Evolutionary conservation across 2,888 invertebrate genomes (phyloP).

Genomic region (Tenthredo distinguenda): DNA sequence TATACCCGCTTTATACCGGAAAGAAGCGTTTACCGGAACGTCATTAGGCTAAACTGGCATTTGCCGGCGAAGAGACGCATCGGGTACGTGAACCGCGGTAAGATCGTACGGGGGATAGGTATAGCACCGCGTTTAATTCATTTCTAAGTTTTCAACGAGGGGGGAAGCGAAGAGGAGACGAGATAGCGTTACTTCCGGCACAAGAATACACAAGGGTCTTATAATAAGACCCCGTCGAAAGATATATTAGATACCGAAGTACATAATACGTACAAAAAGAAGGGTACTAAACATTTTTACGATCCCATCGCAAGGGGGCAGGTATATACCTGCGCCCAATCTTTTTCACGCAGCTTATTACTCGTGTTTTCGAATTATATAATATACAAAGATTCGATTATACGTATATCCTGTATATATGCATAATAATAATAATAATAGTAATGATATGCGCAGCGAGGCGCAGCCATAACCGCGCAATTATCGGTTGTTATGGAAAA

Average conservation of each 20-base stretch:
- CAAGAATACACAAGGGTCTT: background rate
- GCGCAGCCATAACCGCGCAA: slow-evolving; percentile 76
- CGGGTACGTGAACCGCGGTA: background rate
- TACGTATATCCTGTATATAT: background rate
- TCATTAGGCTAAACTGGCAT: slow-evolving; percentile 47
- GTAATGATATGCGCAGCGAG: slow-evolving; percentile 63
- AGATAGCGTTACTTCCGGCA: slow-evolving; percentile 41
- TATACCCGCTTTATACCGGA: slow-evolving; percentile 41
- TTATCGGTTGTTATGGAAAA: slow-evolving; percentile 75
- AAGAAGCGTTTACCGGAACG: slow-evolving; percentile 51
- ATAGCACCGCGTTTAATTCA: background rate
- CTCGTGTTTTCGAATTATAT: too few relatives aligned
- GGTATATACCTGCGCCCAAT: too few relatives aligned
- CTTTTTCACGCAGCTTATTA: too few relatives aligned
- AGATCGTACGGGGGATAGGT: slow-evolving; percentile 33
- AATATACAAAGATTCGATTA: background rate
- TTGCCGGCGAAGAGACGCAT: background rate
- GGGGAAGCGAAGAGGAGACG: background rate
- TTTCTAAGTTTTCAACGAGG: slow-evolving; percentile 37
- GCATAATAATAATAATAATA: background rate
- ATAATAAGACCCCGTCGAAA: background rate
- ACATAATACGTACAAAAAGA: too few relatives aligned
- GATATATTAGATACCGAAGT: background rate
- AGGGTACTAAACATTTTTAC: too few relatives aligned
- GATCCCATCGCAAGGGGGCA: too few relatives aligned